phyloP scores from a whole-genome alignment of 2,888 invertebrate species.

The Syrista parreyssii region DNA sequence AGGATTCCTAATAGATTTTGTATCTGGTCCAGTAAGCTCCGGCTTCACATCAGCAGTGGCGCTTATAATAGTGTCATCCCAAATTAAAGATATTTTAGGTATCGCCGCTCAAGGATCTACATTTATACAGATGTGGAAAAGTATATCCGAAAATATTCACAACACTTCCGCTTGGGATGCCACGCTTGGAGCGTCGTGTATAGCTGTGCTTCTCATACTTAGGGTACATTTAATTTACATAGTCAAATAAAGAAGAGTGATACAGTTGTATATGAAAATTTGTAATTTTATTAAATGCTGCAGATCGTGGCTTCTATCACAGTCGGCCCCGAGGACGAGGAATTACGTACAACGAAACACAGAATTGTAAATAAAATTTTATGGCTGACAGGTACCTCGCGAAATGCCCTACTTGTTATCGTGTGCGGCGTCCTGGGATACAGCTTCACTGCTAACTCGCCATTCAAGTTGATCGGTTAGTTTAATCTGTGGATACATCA shows the following conservation, averaged over 20 bases:
- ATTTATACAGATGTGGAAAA: constrained; percentile 82
- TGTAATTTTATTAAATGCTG: constrained; percentile 38
- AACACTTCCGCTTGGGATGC: constrained; percentile 79
- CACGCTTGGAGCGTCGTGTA: constrained; percentile 80
- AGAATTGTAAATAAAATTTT: constrained; percentile 74
- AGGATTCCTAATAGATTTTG: constrained; percentile 90
- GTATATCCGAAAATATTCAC: constrained; percentile 76
- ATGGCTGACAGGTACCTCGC: constrained; percentile 83
- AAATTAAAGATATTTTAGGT: constrained; percentile 85
- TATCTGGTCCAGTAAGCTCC: constrained; percentile 89
- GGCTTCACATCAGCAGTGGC: constrained; percentile 93
- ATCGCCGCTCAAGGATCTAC: constrained; percentile 79
- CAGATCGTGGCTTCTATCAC: constrained; percentile 76
- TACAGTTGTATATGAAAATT: constrained; percentile 6
- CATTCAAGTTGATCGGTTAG: constrained; percentile 78
- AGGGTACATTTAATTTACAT: constrained; percentile 70
- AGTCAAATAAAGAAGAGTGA: not conserved
- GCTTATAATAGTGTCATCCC: constrained; percentile 89
- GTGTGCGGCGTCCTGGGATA: constrained; percentile 78
- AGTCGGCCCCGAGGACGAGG: constrained; percentile 71
- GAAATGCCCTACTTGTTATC: constrained; percentile 88
- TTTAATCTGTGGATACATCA: constrained; percentile 9
- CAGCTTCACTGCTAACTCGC: constrained; percentile 71
- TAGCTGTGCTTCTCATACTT: constrained; percentile 79
- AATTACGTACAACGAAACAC: constrained; percentile 70